Evolutionary conservation across 1,140 invertebrate species (phyloP).

Genomic region (Drosophila sturtevanti): DNA sequence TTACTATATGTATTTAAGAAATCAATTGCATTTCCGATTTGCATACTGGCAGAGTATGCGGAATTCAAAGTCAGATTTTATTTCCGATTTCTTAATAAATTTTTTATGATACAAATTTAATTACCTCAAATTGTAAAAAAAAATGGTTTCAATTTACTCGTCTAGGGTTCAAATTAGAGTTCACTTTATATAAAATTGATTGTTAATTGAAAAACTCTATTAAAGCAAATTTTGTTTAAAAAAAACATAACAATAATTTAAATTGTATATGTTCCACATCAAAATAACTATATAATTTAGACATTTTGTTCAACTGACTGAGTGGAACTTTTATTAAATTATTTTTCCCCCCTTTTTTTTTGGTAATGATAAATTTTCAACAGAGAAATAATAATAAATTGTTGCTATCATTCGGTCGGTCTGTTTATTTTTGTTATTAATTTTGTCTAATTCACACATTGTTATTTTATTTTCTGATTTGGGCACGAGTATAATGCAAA

Average conservation of each 20-base stretch:
- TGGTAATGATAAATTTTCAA: not conserved
- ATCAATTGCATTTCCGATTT: not conserved
- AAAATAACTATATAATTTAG: not conserved
- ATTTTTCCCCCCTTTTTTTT: not conserved
- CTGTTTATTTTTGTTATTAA: constrained; percentile 52
- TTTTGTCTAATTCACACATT: constrained; percentile 59
- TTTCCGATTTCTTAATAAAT: not conserved
- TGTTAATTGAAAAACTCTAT: constrained; percentile 3
- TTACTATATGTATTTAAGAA: no score
- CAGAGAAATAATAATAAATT: constrained; percentile 20
- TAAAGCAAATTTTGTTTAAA: not conserved
- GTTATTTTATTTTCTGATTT: constrained; percentile 35
- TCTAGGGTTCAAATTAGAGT: not conserved
- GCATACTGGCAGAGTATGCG: not conserved
- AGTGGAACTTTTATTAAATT: not conserved
- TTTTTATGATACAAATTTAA: not conserved
- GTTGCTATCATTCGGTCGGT: constrained; percentile 23
- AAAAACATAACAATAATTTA: not conserved
- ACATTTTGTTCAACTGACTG: not conserved
- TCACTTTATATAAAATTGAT: not conserved
- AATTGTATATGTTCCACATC: not conserved
- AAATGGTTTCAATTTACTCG: not conserved
- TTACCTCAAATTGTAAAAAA: not conserved
- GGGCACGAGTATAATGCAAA: constrained; percentile 48
- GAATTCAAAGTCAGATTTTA: not conserved